Conservation (phyloP, 2,888 invertebrate species). For the Gastracanthus pulcherrimus region DNA sequence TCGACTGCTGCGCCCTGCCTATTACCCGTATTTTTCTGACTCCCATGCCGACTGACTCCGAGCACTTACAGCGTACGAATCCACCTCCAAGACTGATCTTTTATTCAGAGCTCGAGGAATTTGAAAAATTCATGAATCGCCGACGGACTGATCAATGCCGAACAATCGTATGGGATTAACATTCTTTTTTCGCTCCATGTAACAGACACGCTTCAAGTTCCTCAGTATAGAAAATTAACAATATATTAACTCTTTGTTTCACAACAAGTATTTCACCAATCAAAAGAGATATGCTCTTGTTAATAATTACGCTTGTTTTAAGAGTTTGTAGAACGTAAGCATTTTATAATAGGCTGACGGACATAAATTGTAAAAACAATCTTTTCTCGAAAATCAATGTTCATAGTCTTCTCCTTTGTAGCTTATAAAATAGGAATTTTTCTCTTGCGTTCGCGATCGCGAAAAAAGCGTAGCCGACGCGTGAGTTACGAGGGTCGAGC, state of each 20-base stretch:
- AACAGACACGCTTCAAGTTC: neutral
- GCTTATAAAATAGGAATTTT: constrained; percentile 31
- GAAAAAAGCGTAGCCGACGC: constrained; percentile 36
- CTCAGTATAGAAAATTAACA: neutral
- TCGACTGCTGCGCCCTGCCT: neutral
- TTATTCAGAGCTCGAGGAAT: constrained; percentile 39
- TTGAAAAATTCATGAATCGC: constrained; percentile 37
- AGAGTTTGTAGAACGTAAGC: neutral
- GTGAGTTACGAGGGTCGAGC: constrained; percentile 52
- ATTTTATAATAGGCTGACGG: neutral
- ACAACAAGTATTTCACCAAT: no score
- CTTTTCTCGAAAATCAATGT: neutral
- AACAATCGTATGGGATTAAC: constrained; percentile 27
- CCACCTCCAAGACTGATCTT: constrained; percentile 4
- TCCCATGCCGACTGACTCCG: neutral
- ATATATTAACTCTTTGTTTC: neutral
- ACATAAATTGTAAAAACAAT: neutral
- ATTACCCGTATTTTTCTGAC: neutral
- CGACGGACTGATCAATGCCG: neutral
- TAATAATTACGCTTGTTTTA: neutral
- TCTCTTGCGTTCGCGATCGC: neutral
- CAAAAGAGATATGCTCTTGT: no score
- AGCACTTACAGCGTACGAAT: no score
- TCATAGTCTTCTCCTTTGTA: neutral
- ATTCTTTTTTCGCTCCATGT: neutral